phyloP scores from a whole-genome alignment of 2,113 vertebrate species.

The Pedetes capensis region DNA sequence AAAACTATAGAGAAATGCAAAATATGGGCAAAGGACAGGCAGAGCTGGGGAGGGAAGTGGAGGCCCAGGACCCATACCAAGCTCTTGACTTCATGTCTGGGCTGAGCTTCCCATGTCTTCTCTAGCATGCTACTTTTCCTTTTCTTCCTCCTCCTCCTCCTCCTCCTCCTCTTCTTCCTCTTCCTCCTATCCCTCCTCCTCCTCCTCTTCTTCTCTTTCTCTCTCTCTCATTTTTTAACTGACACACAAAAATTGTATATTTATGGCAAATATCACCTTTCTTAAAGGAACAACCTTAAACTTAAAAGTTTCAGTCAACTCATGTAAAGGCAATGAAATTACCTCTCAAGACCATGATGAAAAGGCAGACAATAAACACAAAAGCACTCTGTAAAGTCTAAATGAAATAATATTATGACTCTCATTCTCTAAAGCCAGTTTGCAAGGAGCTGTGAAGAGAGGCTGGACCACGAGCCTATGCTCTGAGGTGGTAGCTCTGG shows the following conservation, averaged over 20 bases:
- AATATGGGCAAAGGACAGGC: background rate
- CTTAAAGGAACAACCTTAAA: background rate
- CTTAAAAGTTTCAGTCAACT: background rate
- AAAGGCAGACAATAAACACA: background rate
- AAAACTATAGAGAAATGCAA: background rate
- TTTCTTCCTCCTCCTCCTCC: no score
- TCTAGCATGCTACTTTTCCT: background rate
- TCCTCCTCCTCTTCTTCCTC: background rate
- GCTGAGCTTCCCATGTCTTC: background rate
- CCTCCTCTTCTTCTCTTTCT: background rate
- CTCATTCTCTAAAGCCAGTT: background rate
- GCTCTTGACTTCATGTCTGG: background rate
- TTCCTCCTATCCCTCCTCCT: background rate
- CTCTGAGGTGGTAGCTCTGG: background rate
- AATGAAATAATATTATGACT: background rate
- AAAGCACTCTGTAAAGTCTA: background rate
- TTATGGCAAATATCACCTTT: background rate
- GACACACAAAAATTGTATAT: background rate
- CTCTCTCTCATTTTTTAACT: background rate
- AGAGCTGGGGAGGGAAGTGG: background rate
- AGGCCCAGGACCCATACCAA: background rate
- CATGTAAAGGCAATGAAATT: background rate
- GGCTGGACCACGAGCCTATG: accelerated
- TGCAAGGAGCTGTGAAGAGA: background rate
- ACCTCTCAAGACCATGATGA: background rate